These are phyloP conservation scores for Ooceraea biroi DNA, from an alignment of 1,140 invertebrate species.

Conservation along the genomic window DNA sequence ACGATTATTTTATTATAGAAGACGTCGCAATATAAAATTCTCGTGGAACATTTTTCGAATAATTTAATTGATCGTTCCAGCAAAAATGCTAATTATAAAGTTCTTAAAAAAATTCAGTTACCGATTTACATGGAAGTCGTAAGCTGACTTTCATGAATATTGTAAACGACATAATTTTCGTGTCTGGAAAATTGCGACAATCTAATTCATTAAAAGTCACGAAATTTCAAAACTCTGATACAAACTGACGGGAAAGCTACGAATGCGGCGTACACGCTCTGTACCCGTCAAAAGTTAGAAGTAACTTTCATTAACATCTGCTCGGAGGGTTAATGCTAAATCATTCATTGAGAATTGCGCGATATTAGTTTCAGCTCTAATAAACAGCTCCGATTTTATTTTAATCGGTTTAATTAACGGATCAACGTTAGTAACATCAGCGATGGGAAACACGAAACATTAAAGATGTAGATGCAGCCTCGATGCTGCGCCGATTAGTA, in stretches of 20 bases:
- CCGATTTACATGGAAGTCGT: neutral
- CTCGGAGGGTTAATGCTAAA: conserved; percentile 1
- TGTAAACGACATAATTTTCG: neutral
- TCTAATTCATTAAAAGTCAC: neutral
- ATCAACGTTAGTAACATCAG: neutral
- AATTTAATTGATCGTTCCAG: neutral
- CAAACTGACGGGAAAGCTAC: neutral
- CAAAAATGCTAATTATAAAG: neutral
- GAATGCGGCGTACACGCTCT: neutral
- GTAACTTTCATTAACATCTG: conserved; percentile 3
- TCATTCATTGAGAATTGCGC: neutral
- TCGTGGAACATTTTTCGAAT: neutral
- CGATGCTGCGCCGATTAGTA: neutral
- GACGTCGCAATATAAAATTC: neutral
- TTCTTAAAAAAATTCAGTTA: neutral
- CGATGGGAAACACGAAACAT: neutral
- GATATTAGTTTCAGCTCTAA: neutral
- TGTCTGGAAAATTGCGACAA: neutral
- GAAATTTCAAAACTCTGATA: neutral
- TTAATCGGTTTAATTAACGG: neutral
- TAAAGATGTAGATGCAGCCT: neutral
- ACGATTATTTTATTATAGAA: neutral
- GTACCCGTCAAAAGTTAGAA: neutral
- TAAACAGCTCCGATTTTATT: conserved; percentile 12
- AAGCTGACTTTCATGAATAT: neutral